Evolutionary conservation across 2,888 invertebrate species (phyloP).

Genomic region (Athalia cordata): DNA sequence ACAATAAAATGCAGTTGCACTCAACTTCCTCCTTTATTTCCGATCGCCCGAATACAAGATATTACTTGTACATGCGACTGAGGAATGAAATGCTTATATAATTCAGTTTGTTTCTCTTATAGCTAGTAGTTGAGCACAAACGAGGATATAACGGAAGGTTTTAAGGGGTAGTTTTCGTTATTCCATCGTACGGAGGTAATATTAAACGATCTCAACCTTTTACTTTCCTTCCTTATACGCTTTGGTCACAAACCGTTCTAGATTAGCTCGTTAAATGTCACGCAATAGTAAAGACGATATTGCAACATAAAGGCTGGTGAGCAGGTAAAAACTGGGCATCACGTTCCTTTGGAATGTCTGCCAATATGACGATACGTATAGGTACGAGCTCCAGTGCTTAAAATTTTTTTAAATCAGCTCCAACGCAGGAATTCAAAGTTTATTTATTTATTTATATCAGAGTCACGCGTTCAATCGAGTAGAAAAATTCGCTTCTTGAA

Average conservation of each 20-base stretch:
- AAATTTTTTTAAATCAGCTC: too few species aligned
- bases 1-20: neutral
- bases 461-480: too few species aligned
- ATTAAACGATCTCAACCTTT: slow-evolving; percentile 41
- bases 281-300: slow-evolving; percentile 10
- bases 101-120: neutral
- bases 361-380: too few species aligned
- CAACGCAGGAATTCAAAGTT: too few species aligned
- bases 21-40: too few species aligned
- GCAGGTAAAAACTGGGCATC: neutral
- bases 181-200: slow-evolving; percentile 31
- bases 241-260: slow-evolving; percentile 26
- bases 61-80: too few species aligned
- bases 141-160: slow-evolving; percentile 9
- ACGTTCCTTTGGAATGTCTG: too few species aligned
- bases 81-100: too few species aligned
- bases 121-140: neutral
- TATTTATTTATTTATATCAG: too few species aligned
- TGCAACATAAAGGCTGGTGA: neutral
- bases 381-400: too few species aligned
- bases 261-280: slow-evolving; percentile 43
- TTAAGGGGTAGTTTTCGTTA: slow-evolving; percentile 38
- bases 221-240: slow-evolving; percentile 32
- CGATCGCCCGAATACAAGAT: too few species aligned
- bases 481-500: too few species aligned